These are phyloP conservation scores for Gnatocerus cornutus DNA, from an alignment of 2,888 invertebrate genomes.

Conservation along the genomic window DNA sequence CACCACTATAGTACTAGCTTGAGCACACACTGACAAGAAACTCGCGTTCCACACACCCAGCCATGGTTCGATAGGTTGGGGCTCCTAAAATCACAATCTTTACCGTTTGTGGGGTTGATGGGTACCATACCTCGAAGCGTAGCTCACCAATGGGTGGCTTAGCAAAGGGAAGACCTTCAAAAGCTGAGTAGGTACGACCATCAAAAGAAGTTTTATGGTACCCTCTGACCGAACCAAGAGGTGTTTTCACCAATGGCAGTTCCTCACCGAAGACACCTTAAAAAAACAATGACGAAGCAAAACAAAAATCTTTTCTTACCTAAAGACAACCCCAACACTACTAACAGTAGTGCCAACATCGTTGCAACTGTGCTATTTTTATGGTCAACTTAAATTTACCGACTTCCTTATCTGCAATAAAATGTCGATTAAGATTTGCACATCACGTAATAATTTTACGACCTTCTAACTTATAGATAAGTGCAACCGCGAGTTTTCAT, in stretches of 20 bases:
- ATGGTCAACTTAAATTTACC: no score
- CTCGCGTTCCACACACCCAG: constrained; percentile 80
- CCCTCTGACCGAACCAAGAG: not conserved
- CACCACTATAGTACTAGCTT: constrained; percentile 55
- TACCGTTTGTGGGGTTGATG: not conserved
- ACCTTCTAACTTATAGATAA: no score
- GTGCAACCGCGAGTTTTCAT: no score
- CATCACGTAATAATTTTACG: no score
- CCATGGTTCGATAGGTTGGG: constrained; percentile 77
- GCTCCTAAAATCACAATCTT: constrained; percentile 54
- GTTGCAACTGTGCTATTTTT: no score
- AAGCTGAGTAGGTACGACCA: constrained; percentile 26
- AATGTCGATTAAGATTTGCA: no score
- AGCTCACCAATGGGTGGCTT: constrained; percentile 52
- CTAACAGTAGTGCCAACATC: no score
- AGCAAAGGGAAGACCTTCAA: constrained; percentile 55
- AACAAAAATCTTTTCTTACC: no score
- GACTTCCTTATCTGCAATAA: no score
- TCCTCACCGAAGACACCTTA: not conserved
- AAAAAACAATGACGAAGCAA: not conserved
- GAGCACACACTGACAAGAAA: constrained; percentile 67
- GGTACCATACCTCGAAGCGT: constrained; percentile 44
- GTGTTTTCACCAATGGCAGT: not conserved
- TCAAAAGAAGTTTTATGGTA: not conserved
- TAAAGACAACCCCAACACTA: no score